phyloP scores from a whole-genome alignment of 2,888 invertebrate species.

The Amphiduros pacificus region DNA sequence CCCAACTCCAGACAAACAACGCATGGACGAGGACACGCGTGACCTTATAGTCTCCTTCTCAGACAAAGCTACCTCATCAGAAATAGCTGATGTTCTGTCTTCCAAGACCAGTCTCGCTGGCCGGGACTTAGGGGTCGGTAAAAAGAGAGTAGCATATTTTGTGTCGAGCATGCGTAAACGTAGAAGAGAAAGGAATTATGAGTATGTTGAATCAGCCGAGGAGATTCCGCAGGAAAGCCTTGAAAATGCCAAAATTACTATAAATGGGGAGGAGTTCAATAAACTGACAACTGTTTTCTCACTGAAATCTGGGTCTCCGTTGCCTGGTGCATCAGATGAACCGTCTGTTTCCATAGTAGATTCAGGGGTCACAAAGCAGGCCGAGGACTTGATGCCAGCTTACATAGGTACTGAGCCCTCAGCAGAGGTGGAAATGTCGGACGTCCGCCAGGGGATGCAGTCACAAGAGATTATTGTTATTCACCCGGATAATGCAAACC shows the following conservation, averaged over 20 bases:
- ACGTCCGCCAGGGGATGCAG: no score
- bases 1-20: slow-evolving; percentile 30
- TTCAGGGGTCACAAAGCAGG: no score
- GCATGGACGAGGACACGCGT: slow-evolving; percentile 37
- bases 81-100: slow-evolving; percentile 30
- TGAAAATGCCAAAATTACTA: background rate
- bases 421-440: no score
- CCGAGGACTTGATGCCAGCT: no score
- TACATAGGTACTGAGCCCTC: no score
- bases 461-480: no score
- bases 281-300: no score
- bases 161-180: slow-evolving; percentile 37
- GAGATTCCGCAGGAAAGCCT: background rate
- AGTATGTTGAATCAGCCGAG: slow-evolving; percentile 7
- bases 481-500: no score
- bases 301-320: no score
- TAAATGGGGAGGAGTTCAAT: background rate
- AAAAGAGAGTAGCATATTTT: slow-evolving; percentile 36
- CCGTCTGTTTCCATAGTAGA: no score
- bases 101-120: slow-evolving; percentile 16
- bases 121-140: slow-evolving; percentile 28
- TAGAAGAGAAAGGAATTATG: slow-evolving; percentile 22
- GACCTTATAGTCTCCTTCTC: slow-evolving; percentile 36
- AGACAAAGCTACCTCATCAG: slow-evolving; percentile 26
- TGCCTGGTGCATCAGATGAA: no score